Percentiles rank a stretch among this genome's conserved stretches.
These are phyloP conservation scores for Agrilus cyanescens DNA, from an alignment of 2,888 invertebrate species.

Conservation along the genomic window DNA sequence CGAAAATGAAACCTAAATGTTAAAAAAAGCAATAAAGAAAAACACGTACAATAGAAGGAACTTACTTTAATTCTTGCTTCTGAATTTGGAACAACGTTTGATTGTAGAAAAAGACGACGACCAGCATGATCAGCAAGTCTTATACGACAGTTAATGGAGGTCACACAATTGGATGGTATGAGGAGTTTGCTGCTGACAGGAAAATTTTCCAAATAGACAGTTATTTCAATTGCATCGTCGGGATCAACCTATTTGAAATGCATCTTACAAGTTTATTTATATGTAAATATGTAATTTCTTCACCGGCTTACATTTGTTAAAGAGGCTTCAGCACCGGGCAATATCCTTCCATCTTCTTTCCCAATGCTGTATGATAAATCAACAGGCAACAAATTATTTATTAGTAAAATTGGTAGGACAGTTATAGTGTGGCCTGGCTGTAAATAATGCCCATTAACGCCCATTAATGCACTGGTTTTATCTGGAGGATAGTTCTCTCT, in stretches of 20 bases:
- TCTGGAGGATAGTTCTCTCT: conserved; percentile 72
- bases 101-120: conserved; percentile 63
- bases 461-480: conserved; percentile 32
- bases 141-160: conserved; percentile 35
- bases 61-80: conserved; percentile 31
- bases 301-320: conserved; percentile 25
- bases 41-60: neutral
- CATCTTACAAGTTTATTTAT: conserved; percentile 2
- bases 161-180: conserved; percentile 24
- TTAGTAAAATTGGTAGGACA: conserved; percentile 69
- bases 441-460: conserved; percentile 24
- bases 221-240: conserved; percentile 59
- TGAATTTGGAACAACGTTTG: conserved; percentile 34
- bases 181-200: conserved; percentile 28
- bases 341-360: conserved; percentile 25
- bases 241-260: conserved; percentile 48
- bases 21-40: neutral
- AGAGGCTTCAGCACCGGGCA: conserved; percentile 28
- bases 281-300: neutral
- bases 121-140: conserved; percentile 63
- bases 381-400: conserved; percentile 81
- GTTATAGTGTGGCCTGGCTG: conserved; percentile 82
- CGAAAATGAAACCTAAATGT: conserved; percentile 54
- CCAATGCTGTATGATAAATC: conserved; percentile 56
- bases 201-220: conserved; percentile 75